Evolutionary conservation across 2,888 invertebrate genomes (phyloP).

Genomic region (Zele albiditarsus): DNA sequence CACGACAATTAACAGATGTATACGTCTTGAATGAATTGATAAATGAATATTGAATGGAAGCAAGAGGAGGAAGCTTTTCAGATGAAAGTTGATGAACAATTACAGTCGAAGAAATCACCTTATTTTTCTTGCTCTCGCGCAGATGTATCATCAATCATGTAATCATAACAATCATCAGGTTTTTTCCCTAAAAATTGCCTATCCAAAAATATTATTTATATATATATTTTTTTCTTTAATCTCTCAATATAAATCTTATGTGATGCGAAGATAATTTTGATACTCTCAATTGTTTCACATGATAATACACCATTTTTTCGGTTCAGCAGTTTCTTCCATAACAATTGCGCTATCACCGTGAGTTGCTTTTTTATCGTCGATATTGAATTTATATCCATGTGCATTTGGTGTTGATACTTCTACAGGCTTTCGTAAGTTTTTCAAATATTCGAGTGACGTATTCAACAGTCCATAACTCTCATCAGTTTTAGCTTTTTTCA

Average conservation of each 20-base stretch:
- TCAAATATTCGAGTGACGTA: conserved; percentile 60
- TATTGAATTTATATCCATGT: conserved; percentile 55
- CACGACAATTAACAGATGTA: too few species aligned
- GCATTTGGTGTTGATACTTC: conserved; percentile 62
- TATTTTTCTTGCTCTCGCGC: too few species aligned
- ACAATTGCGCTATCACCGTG: conserved; percentile 52
- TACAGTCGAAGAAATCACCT: neutral
- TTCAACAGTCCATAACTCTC: conserved; percentile 57
- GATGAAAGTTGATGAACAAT: neutral
- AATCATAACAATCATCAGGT: conserved; percentile 10
- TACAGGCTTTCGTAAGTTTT: conserved; percentile 59
- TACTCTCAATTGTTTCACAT: conserved; percentile 59
- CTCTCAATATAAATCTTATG: neutral
- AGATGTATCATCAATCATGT: neutral
- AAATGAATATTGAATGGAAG: neutral
- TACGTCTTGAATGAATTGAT: neutral
- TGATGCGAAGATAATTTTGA: neutral
- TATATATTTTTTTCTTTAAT: conserved; percentile 12
- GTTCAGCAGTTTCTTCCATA: conserved; percentile 47
- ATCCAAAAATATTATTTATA: conserved; percentile 37
- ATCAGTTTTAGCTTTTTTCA: conserved; percentile 62
- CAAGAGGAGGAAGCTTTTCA: neutral
- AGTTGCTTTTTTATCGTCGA: conserved; percentile 51
- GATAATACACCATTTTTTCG: conserved; percentile 65
- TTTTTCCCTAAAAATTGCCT: conserved; percentile 31